Percentiles rank a stretch among this genome's conserved stretches.
Conservation (phyloP, 2,797 vertebrate species). For the Hypotaenidia okinawae region DNA sequence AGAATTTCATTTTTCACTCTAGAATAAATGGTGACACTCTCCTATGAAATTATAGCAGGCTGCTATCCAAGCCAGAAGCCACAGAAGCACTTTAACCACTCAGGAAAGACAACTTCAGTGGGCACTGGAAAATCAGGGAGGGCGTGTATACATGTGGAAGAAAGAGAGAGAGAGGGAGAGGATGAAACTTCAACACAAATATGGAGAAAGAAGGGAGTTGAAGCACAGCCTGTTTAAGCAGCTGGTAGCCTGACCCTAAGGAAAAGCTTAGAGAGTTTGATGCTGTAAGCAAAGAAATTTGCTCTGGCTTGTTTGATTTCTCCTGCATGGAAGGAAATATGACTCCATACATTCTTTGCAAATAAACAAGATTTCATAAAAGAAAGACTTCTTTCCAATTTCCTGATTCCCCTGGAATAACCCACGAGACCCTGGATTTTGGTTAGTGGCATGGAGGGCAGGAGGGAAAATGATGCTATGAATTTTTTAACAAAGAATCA, state of each 20-base stretch:
- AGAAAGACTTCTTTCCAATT: not conserved
- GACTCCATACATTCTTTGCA: not conserved
- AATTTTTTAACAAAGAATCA: constrained; percentile 36
- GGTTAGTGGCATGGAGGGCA: not conserved
- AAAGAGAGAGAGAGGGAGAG: not conserved
- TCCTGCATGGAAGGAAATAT: not conserved
- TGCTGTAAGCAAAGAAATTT: constrained; percentile 20
- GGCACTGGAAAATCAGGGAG: not conserved
- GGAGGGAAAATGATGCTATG: not conserved
- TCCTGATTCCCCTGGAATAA: not conserved
- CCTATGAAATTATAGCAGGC: not conserved
- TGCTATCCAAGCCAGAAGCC: not conserved
- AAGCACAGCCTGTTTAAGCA: constrained; percentile 15
- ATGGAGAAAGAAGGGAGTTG: not conserved
- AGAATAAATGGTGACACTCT: not conserved
- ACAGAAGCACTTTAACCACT: not conserved
- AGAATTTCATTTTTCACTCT: not conserved
- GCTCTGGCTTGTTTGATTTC: constrained; percentile 17
- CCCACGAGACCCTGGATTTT: not conserved
- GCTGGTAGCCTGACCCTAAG: constrained; percentile 32
- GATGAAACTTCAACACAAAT: not conserved
- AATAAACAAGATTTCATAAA: constrained; percentile 21
- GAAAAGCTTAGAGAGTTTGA: not conserved
- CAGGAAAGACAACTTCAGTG: not conserved
- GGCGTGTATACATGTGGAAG: not conserved